Conservation (phyloP, 2,888 invertebrate species). For the Oligia strigilis region DNA sequence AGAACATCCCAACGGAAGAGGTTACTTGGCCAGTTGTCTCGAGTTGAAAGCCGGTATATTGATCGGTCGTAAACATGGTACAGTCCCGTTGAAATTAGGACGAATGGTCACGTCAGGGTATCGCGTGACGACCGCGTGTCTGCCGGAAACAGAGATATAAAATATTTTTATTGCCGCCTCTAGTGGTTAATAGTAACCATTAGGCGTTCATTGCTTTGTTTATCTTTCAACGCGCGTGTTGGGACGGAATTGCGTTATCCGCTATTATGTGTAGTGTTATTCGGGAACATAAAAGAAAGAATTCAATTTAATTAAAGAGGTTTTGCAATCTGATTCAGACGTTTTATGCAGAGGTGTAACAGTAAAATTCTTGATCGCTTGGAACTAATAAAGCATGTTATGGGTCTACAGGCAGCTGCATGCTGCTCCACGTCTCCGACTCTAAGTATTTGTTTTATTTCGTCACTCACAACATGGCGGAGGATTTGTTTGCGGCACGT, state of each 20-base stretch:
- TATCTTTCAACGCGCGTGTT: conserved; percentile 71
- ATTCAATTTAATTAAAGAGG: conserved; percentile 63
- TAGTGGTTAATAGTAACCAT: conserved; percentile 81
- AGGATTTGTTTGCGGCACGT: conserved; percentile 64
- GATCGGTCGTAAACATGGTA: conserved; percentile 69
- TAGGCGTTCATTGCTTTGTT: conserved; percentile 81
- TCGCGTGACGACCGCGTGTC: conserved; percentile 79
- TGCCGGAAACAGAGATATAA: conserved; percentile 77
- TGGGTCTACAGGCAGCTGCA: conserved; percentile 57
- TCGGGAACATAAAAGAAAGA: conserved; percentile 55
- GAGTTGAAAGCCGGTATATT: conserved; percentile 68
- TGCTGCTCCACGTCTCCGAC: conserved; percentile 42
- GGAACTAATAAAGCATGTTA: conserved; percentile 68
- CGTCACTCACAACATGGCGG: conserved; percentile 43
- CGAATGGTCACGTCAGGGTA: conserved; percentile 77
- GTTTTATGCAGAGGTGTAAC: conserved; percentile 69
- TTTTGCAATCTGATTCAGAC: conserved; percentile 55
- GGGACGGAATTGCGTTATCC: conserved; percentile 55
- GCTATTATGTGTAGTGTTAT: conserved; percentile 58
- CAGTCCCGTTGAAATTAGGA: conserved; percentile 77
- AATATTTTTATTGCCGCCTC: conserved; percentile 84
- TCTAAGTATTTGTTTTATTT: conserved; percentile 63
- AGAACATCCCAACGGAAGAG: conserved; percentile 56
- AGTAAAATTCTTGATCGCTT: conserved; percentile 67
- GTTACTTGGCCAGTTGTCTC: conserved; percentile 51